Percentiles rank a stretch among this genome's conserved stretches.
These are phyloP conservation scores for Enteromius mattozi DNA, from an alignment of 2,797 vertebrate species.

Conservation along the genomic window DNA sequence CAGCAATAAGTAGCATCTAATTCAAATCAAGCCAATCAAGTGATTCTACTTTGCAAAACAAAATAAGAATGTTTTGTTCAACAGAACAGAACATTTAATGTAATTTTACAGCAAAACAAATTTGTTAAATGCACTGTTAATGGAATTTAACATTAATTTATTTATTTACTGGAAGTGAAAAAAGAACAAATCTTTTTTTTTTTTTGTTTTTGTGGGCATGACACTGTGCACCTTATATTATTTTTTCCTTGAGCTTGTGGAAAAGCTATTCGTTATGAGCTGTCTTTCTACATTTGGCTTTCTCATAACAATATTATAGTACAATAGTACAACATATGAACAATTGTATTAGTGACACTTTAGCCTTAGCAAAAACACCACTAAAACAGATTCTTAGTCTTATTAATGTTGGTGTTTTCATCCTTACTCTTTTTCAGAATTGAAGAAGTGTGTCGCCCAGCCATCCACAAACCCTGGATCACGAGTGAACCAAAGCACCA, in stretches of 20 bases:
- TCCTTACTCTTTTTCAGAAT: conserved; percentile 82
- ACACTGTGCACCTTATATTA: background rate
- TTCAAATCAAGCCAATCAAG: background rate
- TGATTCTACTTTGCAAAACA: background rate
- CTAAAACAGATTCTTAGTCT: background rate
- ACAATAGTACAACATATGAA: background rate
- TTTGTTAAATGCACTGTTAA: background rate
- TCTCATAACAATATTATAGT: background rate
- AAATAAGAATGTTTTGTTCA: background rate
- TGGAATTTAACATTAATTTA: no score
- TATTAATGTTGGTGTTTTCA: background rate
- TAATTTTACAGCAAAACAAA: background rate
- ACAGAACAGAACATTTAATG: background rate
- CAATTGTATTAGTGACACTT: background rate
- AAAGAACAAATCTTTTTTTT: no score
- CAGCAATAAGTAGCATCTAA: background rate
- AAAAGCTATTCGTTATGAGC: background rate
- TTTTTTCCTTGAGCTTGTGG: background rate
- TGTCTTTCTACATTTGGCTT: background rate
- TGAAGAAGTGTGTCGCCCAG: conserved; percentile 85
- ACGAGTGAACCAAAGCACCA: conserved; percentile 92
- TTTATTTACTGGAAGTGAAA: background rate
- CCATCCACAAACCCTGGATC: conserved; percentile 90
- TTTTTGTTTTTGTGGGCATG: background rate
- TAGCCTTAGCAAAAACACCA: background rate